Evolutionary conservation across 2,888 invertebrate species (phyloP).

Genomic region (Trypoxylon attenuatum): DNA sequence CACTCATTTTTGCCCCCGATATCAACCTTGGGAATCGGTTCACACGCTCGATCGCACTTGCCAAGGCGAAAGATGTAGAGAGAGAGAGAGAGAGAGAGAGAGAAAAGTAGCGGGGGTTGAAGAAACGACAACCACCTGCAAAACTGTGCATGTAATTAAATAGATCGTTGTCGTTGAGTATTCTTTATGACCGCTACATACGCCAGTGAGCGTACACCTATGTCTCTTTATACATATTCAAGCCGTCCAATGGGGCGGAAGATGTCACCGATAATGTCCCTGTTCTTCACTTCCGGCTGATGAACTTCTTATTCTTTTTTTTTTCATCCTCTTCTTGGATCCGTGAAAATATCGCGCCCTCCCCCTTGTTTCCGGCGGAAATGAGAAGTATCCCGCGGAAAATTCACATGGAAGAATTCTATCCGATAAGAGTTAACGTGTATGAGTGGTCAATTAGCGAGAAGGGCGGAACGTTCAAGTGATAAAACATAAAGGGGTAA

Average conservation of each 20-base stretch:
- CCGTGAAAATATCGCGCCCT: no score
- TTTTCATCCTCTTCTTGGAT: background rate
- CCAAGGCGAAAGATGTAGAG: conserved; percentile 8
- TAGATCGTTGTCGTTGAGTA: conserved; percentile 50
- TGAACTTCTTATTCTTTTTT: background rate
- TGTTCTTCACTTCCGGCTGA: conserved; percentile 51
- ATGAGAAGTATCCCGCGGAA: no score
- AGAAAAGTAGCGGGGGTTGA: conserved; percentile 28
- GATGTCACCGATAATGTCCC: conserved; percentile 52
- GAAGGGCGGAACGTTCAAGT: no score
- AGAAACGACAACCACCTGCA: conserved; percentile 54
- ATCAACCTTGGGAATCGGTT: conserved; percentile 37
- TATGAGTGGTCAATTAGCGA: no score
- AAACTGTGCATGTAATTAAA: conserved; percentile 60
- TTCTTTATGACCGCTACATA: conserved; percentile 42
- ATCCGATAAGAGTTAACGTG: no score
- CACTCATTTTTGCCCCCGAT: conserved; percentile 1
- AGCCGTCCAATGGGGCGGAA: conserved; percentile 50
- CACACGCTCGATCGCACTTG: conserved; percentile 59
- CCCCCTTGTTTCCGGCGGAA: no score
- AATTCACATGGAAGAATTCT: no score
- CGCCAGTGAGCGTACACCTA: conserved; percentile 6
- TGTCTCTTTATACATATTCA: conserved; percentile 52
- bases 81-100: conserved; percentile 22
- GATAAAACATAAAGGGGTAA: no score